Percentiles rank a stretch among this genome's conserved stretches.
Evolutionary conservation across 2,888 invertebrate species (phyloP).

Genomic region (Tetheella fluctuosa): DNA sequence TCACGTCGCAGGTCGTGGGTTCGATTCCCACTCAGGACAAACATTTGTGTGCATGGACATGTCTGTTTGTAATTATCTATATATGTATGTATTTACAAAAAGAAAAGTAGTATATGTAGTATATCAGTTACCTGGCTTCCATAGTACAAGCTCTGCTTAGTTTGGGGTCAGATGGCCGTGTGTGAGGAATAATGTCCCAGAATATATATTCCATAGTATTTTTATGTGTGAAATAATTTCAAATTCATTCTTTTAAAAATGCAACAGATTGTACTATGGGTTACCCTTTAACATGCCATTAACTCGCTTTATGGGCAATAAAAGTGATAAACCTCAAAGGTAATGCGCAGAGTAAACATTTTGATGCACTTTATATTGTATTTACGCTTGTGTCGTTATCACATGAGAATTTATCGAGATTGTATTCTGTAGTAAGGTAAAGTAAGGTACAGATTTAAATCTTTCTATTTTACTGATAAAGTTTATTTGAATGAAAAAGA

Average conservation of each 20-base stretch:
- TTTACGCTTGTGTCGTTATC: neutral
- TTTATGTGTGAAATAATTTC: neutral
- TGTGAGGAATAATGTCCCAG: too few species aligned
- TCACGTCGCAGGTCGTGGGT: too few species aligned
- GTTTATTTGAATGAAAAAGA: too few species aligned
- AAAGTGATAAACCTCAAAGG: conserved; percentile 42
- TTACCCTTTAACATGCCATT: conserved; percentile 30
- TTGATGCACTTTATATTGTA: neutral
- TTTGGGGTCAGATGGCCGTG: too few species aligned
- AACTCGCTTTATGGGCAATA: conserved; percentile 39
- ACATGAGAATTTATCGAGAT: neutral
- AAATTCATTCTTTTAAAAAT: conserved; percentile 17
- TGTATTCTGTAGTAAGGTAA: neutral
- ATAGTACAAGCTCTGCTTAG: too few species aligned
- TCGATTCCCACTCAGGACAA: too few species aligned
- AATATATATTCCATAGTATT: too few species aligned
- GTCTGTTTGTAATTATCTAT: too few species aligned
- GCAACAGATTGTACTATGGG: conserved; percentile 25
- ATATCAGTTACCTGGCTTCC: too few species aligned
- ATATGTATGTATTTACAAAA: too few species aligned
- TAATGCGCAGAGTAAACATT: conserved; percentile 34
- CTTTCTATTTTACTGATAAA: neutral
- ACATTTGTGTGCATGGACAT: too few species aligned
- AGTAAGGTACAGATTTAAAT: neutral
- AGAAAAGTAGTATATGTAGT: too few species aligned